Conservation (phyloP, 2,797 vertebrate species). For the Cryptoprocta ferox region DNA sequence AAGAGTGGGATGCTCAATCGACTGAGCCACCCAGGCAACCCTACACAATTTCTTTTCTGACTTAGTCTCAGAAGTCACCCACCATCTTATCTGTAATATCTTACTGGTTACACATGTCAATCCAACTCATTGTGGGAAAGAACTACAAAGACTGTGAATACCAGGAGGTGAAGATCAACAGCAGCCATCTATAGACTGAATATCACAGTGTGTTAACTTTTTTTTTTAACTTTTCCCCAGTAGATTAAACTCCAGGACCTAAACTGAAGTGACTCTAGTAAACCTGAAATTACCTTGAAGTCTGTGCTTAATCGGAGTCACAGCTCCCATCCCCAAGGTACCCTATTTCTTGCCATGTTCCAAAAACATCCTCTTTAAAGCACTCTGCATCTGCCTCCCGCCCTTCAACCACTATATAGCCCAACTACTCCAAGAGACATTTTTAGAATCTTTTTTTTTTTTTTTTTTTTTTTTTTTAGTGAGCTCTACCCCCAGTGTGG, state of each 20-base stretch:
- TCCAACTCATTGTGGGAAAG: not conserved
- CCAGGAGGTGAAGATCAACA: not conserved
- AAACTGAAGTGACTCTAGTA: not conserved
- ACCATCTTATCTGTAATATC: not conserved
- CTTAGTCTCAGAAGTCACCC: not conserved
- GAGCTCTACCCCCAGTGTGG: no score
- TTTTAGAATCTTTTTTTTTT: no score
- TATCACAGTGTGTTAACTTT: not conserved
- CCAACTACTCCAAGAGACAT: not conserved
- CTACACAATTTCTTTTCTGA: constrained; percentile 28
- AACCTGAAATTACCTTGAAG: not conserved
- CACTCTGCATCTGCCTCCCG: not conserved
- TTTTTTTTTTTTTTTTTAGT: no score
- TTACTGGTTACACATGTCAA: not conserved
- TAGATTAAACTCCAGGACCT: not conserved
- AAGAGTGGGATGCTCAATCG: no score
- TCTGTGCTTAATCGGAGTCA: constrained; percentile 1
- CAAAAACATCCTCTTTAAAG: not conserved
- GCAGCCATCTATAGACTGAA: not conserved
- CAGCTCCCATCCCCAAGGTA: not conserved
- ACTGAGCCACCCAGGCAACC: no score
- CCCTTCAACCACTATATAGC: not conserved
- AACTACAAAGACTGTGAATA: not conserved
- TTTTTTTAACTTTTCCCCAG: not conserved
- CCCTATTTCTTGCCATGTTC: not conserved